Evolutionary conservation across 1,140 invertebrate genomes (phyloP).

Genomic region (Lasioglossum baleicum): DNA sequence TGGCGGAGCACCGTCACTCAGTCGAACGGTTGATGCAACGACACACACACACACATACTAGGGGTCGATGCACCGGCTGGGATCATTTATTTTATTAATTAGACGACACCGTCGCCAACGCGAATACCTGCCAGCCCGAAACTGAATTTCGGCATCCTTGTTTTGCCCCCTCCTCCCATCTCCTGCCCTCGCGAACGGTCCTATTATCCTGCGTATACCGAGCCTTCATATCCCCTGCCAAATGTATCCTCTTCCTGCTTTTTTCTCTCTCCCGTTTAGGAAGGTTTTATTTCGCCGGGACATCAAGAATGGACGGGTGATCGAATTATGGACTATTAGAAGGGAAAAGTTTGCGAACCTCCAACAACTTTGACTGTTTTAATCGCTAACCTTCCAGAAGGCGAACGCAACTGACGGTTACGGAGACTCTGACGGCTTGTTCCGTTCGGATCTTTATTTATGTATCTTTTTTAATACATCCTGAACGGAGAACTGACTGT

Average conservation of each 20-base stretch:
- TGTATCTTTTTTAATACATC: neutral
- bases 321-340: neutral
- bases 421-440: too few relatives aligned
- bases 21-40: slow-evolving; percentile 62
- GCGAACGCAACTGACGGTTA: too few relatives aligned
- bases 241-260: too few relatives aligned
- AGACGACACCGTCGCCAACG: slow-evolving; percentile 45
- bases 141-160: slow-evolving; percentile 27
- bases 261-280: neutral
- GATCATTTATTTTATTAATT: slow-evolving; percentile 66
- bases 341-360: neutral
- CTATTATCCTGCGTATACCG: slow-evolving; percentile 34
- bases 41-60: neutral
- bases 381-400: too few relatives aligned
- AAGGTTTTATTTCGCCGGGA: slow-evolving; percentile 24
- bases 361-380: too few relatives aligned
- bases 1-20: slow-evolving; percentile 66
- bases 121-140: slow-evolving; percentile 29
- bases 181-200: slow-evolving; percentile 37
- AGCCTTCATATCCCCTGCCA: neutral
- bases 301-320: neutral
- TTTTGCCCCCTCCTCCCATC: neutral
- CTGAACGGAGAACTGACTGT: too few relatives aligned
- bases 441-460: too few relatives aligned
- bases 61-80: slow-evolving; percentile 43